These are phyloP conservation scores for Cheilosia impressa DNA, from an alignment of 2,888 invertebrate genomes.

Conservation along the genomic window DNA sequence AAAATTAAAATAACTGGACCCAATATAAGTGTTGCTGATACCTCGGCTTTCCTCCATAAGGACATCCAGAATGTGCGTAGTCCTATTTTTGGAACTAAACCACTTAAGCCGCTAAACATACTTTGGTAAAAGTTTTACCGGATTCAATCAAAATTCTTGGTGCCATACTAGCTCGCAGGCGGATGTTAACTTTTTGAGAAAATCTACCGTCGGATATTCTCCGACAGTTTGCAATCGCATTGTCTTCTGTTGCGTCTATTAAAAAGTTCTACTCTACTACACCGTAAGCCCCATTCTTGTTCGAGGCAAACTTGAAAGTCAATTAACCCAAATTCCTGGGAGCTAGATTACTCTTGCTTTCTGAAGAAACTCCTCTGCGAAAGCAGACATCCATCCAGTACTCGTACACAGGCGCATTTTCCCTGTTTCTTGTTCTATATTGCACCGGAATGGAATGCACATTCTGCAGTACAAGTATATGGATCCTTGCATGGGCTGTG, in stretches of 20 bases:
- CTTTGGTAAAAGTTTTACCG: conserved; percentile 50
- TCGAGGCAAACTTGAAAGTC: conserved; percentile 62
- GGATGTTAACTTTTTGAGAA: conserved; percentile 19
- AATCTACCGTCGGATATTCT: background rate
- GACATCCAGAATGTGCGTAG: background rate
- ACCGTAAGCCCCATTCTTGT: background rate
- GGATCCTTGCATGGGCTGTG: background rate
- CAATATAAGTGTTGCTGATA: background rate
- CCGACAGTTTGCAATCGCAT: conserved; percentile 41
- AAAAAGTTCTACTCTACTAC: conserved; percentile 48
- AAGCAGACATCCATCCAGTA: conserved; percentile 1
- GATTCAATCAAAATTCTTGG: conserved; percentile 66
- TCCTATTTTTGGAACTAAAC: background rate
- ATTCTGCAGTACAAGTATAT: background rate
- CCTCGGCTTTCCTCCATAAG: background rate
- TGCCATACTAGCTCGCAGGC: background rate
- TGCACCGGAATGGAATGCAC: conserved; percentile 28
- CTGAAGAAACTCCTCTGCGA: conserved; percentile 5
- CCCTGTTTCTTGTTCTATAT: conserved; percentile 19
- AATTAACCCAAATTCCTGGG: conserved; percentile 63
- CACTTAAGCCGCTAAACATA: conserved; percentile 38
- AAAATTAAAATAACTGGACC: background rate
- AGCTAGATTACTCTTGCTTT: conserved; percentile 35
- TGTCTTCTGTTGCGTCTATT: conserved; percentile 51
- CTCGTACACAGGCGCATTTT: background rate